Evolutionary conservation across 2,113 vertebrate species (phyloP), one percentile per base, ranked within the genome.

Genomic region (Sarotherodon lohbergeri): DNA sequence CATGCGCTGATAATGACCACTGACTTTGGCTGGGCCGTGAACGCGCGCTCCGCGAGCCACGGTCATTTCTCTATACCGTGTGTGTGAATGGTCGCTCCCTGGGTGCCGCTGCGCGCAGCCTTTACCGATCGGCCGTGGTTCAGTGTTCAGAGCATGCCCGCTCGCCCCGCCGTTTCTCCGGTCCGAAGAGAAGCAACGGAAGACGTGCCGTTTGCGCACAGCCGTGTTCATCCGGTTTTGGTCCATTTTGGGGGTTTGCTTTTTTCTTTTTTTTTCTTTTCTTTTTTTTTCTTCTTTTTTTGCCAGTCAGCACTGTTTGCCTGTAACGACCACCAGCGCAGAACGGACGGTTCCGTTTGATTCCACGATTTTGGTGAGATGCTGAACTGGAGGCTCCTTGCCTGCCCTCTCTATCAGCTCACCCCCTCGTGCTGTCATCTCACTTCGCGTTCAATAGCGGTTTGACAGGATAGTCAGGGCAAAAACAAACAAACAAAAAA

Each of bases 41-140:
- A 89, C 94, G 94, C 95, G 94, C 95, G 86, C 93, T 87, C 88
- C 76, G 78, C 84, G 57, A 90, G 86, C 81, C 91, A 78, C 93
- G 89, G 90, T 90, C 93, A 93, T 94, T 89, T 82, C 90, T 89
- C 89, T 84, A 7, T 63, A 80, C 87, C 57, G 89, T 63, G 93
- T 82, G 88, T 68, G 93, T 82, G 90, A 92, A 93, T 88, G 94
- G 93, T 94, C 91, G 94, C 95, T 95, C 93, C 94, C 93, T 68
- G 87, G 90, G 89, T 93, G 93, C 91, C 89, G 88, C 91, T 22
- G 89, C 78, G 91, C 91, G 71, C 84, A 89, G 88, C 92, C 76
- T 86, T 68, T 2, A 43, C 82, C 84, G 93, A 90, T 80, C 88
- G 66, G 56, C 83, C 82, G 41, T 76, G 43, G 71, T 29, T 66